These are phyloP conservation scores for Nudaria mundana DNA, from an alignment of 2,888 invertebrate genomes.

Conservation along the genomic window DNA sequence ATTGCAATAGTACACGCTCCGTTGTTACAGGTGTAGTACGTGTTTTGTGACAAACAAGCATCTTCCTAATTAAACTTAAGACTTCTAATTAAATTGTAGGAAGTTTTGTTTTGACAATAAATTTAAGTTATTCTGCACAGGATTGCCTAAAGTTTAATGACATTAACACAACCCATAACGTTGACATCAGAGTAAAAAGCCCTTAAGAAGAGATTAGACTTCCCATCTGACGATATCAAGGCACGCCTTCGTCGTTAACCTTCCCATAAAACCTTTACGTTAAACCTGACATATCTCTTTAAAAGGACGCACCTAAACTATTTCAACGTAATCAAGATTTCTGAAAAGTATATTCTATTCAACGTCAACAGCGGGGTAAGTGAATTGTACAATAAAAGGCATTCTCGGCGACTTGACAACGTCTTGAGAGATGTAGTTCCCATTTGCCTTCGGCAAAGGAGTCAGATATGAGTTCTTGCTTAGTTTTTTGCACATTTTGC, in stretches of 20 bases:
- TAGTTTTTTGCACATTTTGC: conserved; percentile 20
- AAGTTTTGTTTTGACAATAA: too few species aligned
- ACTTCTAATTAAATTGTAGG: too few species aligned
- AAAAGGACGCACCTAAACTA: conserved; percentile 17
- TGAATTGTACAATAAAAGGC: conserved; percentile 31
- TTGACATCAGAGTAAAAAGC: too few species aligned
- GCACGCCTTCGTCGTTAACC: conserved; percentile 17
- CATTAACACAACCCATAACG: too few species aligned
- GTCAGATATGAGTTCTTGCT: conserved; percentile 15
- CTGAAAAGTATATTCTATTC: conserved; percentile 22
- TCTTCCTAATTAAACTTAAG: background rate
- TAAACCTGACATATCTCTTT: conserved; percentile 19
- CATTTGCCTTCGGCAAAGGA: conserved; percentile 32
- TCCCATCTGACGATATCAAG: conserved; percentile 12
- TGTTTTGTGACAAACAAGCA: too few species aligned
- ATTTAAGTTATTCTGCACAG: too few species aligned
- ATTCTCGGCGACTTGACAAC: conserved; percentile 18
- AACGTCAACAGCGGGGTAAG: conserved; percentile 18
- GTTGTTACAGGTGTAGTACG: background rate
- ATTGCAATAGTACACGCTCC: background rate
- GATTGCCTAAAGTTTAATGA: too few species aligned
- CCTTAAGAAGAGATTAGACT: conserved; percentile 12
- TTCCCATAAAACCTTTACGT: conserved; percentile 16
- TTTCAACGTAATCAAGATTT: conserved; percentile 29
- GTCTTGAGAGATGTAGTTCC: conserved; percentile 34